phyloP scores from a whole-genome alignment of 2,113 vertebrate species.

The Oryzias celebensis region DNA sequence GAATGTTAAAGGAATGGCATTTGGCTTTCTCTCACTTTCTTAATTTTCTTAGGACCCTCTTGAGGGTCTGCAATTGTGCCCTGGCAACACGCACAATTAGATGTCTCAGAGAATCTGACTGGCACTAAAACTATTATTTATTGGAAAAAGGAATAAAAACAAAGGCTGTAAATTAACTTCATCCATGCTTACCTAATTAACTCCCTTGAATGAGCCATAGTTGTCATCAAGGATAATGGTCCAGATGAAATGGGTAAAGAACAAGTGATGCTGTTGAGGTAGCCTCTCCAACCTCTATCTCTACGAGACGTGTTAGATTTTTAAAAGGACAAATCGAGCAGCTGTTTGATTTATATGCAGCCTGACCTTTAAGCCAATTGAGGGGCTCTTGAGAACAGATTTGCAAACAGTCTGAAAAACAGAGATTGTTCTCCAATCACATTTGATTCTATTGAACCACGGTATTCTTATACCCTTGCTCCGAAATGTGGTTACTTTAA shows the following conservation, averaged over 20 bases:
- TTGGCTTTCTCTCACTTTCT: conserved; percentile 32
- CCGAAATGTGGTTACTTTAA: not conserved
- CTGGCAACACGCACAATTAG: conserved; percentile 18
- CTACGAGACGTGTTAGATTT: conserved; percentile 52
- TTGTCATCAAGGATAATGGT: conserved; percentile 43
- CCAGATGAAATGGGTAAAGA: conserved; percentile 45
- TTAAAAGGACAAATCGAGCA: conserved; percentile 57
- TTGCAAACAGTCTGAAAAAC: conserved; percentile 40
- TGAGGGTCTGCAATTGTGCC: conserved; percentile 24
- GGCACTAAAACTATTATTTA: conserved; percentile 47
- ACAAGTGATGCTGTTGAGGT: conserved; percentile 31
- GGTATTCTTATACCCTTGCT: not conserved
- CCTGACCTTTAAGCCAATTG: conserved; percentile 66
- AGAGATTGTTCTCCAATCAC: conserved; percentile 32
- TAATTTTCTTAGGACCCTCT: conserved; percentile 24
- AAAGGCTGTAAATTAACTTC: conserved; percentile 47
- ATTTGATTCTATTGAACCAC: conserved; percentile 19
- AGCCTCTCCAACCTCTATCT: conserved; percentile 35
- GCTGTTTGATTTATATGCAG: conserved; percentile 64
- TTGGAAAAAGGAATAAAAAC: conserved; percentile 46
- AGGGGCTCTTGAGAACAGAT: conserved; percentile 48
- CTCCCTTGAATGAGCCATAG: conserved; percentile 44
- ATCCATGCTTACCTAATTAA: conserved; percentile 59
- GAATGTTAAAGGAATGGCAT: conserved; percentile 4
- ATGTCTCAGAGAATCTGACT: conserved; percentile 42